A percentile compares a stretch with the other conserved stretches of the same genome.
These are phyloP conservation scores for Spodoptera exigua DNA, from an alignment of 2,888 invertebrate species.

Conservation along the genomic window DNA sequence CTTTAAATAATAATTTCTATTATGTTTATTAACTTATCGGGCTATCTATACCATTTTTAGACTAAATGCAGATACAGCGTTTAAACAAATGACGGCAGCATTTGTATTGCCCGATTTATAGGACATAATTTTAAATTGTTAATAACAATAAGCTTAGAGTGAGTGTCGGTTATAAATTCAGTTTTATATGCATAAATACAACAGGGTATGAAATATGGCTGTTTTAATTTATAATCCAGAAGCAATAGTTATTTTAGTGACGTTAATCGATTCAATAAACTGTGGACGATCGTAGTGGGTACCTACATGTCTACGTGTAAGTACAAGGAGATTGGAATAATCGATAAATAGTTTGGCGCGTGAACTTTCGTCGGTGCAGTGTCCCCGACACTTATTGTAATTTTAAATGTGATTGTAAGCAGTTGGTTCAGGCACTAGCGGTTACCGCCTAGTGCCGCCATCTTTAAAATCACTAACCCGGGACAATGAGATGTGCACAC, in stretches of 20 bases:
- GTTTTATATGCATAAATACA: conserved; percentile 54
- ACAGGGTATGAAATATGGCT: conserved; percentile 51
- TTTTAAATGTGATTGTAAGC: conserved; percentile 82
- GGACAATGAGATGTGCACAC: conserved; percentile 38
- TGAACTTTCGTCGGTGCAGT: conserved; percentile 80
- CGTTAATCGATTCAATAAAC: conserved; percentile 55
- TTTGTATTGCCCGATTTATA: conserved; percentile 44
- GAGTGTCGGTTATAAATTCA: conserved; percentile 51
- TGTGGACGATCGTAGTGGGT: conserved; percentile 19
- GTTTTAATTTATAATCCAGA: conserved; percentile 54
- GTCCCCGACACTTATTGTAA: conserved; percentile 84
- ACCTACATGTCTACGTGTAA: conserved; percentile 32
- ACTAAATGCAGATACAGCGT: conserved; percentile 3
- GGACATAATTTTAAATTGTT: conserved; percentile 49
- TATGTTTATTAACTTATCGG: conserved; percentile 14
- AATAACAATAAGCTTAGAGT: conserved; percentile 43
- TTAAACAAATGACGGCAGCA: conserved; percentile 27
- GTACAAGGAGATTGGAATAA: conserved; percentile 74
- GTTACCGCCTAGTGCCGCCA: conserved; percentile 60
- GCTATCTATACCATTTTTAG: conserved; percentile 4
- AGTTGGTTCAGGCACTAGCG: conserved; percentile 59
- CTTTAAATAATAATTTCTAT: not conserved
- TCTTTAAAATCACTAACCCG: conserved; percentile 59
- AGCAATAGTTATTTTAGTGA: conserved; percentile 41
- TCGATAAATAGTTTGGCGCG: conserved; percentile 78